Conservation (phyloP, 1,140 invertebrate genomes). For the Cotesia typhae region DNA sequence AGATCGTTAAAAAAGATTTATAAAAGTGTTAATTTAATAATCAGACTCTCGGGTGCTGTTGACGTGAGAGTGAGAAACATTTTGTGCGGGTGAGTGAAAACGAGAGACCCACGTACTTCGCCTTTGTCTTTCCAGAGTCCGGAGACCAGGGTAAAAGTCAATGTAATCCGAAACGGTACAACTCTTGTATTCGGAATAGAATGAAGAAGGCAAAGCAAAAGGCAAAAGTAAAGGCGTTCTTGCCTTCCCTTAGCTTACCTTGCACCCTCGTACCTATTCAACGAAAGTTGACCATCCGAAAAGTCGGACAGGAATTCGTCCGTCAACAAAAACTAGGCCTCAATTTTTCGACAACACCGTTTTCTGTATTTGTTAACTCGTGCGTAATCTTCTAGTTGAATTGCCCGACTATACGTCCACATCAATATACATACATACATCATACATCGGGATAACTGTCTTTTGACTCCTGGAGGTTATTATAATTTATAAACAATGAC, state of each 20-base stretch:
- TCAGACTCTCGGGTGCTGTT: no score
- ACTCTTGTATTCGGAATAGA: constrained; percentile 12
- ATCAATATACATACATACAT: neutral
- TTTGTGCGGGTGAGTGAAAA: no score
- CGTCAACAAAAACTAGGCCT: constrained; percentile 3
- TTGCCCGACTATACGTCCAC: neutral
- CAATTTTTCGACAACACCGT: neutral
- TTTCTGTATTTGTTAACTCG: neutral
- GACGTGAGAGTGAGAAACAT: no score
- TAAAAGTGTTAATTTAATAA: no score
- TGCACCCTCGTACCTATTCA: constrained; percentile 11
- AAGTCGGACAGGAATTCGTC: constrained; percentile 24
- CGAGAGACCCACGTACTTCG: neutral
- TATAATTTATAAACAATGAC: no score
- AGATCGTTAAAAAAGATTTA: no score
- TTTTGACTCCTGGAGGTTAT: neutral
- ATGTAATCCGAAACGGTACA: constrained; percentile 31
- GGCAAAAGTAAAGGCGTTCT: neutral
- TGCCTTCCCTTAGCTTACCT: neutral
- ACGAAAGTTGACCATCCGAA: constrained; percentile 42
- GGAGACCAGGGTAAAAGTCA: constrained; percentile 21
- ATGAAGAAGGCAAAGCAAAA: no score
- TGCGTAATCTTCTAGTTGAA: constrained; percentile 26
- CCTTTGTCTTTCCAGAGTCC: neutral
- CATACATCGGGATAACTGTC: neutral